Base-by-base conservation (phyloP, 2,113 vertebrate species). In the Empidonax traillii region DNA sequence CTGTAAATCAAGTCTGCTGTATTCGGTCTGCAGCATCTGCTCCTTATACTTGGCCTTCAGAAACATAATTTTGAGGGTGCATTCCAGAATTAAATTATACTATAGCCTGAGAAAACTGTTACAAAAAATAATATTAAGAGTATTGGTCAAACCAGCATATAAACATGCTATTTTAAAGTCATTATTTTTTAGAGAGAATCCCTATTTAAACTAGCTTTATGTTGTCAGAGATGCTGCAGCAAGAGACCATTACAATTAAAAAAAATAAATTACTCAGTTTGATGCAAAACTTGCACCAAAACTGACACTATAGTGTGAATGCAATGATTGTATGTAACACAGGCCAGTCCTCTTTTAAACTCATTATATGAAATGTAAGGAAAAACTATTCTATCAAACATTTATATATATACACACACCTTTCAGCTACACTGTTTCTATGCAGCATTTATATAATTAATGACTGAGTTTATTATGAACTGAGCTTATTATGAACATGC, bases 371-470 rank as follows among this genome's bases (percentile, higher is more conserved):
- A 84, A 85, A 52, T 3, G 0, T 17, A 71, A 71, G 31, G 10
- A 75, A 85, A 56, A 85, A 30, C 19, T n/a, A 37, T 7, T 85
- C 14, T 18, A 85, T 10, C 25, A 63, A 76, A 58, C 4, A 68
- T 7, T 28, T 2, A 55, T 3, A 44, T 5, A 49, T 12, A 25
- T 5, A 56, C 11, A 33, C 2, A 4, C 2, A 21, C 4, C 71
- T 78, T 78, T 65, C 63, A 76, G 47, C 37, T 81, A 55, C 15
- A 1, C 3, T 18, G 20, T 22, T 92, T 79, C 37, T 49, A 28
- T 55, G 16, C 23, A 87, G 63, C 3, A 46, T 4, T 3, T 19
- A 21, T 16, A n/a, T 33, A 43, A 56, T 12, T 55, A 37, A 63
- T 31, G 16, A 33, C 7, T 81, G 22, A 44, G 28, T 30, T 85